Evolutionary conservation across 2,888 invertebrate species (phyloP).

Genomic region (Seira musarum): DNA sequence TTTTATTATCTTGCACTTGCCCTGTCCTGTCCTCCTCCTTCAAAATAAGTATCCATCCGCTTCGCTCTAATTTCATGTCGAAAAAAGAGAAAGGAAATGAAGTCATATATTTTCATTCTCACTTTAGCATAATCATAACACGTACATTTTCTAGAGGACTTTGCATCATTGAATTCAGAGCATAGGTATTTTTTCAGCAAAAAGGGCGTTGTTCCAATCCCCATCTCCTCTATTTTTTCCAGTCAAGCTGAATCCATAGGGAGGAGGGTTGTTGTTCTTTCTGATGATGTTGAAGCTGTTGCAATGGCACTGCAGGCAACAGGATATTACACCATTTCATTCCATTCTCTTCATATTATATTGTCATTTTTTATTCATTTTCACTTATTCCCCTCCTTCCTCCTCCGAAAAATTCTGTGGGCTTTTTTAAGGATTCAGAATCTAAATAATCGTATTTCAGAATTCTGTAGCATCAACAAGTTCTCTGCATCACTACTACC

Average conservation of each 20-base stretch:
- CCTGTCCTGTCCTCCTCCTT: conserved; percentile 18
- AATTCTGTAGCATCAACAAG: conserved; percentile 2
- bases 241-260: too few relatives aligned
- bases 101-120: conserved; percentile 23
- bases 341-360: conserved; percentile 15
- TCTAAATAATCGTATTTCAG: neutral
- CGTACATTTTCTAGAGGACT: too few relatives aligned
- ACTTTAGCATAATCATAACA: conserved; percentile 16
- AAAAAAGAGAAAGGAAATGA: conserved; percentile 52
- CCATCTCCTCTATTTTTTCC: neutral
- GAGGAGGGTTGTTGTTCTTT: too few relatives aligned
- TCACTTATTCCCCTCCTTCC: conserved; percentile 17
- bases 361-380: conserved; percentile 19
- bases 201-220: conserved; percentile 56
- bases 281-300: neutral
- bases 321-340: conserved; percentile 16
- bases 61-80: conserved; percentile 8
- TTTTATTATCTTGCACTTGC: conserved; percentile 11
- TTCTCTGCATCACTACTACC: neutral
- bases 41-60: conserved; percentile 10
- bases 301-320: conserved; percentile 17
- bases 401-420: neutral
- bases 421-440: too few relatives aligned
- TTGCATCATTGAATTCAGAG: too few relatives aligned
- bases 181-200: conserved; percentile 25